A percentile compares a stretch with the other conserved stretches of the same genome.
phyloP scores from a whole-genome alignment of 2,888 invertebrate species.

The Plusia festucae region DNA sequence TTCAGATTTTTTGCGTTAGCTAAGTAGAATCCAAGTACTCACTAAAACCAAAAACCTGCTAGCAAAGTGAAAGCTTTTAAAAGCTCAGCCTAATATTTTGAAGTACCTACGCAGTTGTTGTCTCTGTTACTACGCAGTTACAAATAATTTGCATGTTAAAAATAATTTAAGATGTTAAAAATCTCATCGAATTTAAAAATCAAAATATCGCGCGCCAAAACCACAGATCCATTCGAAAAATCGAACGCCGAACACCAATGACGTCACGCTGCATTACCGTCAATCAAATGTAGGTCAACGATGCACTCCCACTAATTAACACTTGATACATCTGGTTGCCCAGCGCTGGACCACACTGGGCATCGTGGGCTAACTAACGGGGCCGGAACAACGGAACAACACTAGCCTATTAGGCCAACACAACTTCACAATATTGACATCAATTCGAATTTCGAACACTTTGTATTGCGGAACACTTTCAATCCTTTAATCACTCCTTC shows the following conservation, averaged over 20 bases:
- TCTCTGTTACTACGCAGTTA: not conserved
- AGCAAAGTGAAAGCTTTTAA: not conserved
- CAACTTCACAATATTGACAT: slow-evolving; percentile 43
- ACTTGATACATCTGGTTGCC: slow-evolving; percentile 16
- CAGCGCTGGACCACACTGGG: slow-evolving; percentile 6
- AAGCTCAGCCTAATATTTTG: not conserved
- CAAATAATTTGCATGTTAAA: not conserved
- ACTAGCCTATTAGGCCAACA: slow-evolving; percentile 26
- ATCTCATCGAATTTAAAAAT: slow-evolving; percentile 25
- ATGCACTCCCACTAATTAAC: slow-evolving; percentile 39
- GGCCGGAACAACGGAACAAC: slow-evolving; percentile 13
- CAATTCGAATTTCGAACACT: slow-evolving; percentile 35
- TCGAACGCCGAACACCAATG: slow-evolving; percentile 56
- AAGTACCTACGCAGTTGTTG: not conserved
- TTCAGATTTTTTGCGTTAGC: no score
- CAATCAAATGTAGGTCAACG: slow-evolving; percentile 56
- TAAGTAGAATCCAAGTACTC: no score
- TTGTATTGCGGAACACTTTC: slow-evolving; percentile 37
- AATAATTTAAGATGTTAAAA: not conserved
- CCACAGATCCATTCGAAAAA: slow-evolving; percentile 42
- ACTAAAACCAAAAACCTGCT: no score
- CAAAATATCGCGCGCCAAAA: slow-evolving; percentile 31
- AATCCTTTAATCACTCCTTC: slow-evolving; percentile 22
- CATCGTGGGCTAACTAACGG: slow-evolving; percentile 30
- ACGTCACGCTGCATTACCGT: slow-evolving; percentile 61